phyloP scores from a whole-genome alignment of 2,797 vertebrate genomes.

The Chelmon rostratus region DNA sequence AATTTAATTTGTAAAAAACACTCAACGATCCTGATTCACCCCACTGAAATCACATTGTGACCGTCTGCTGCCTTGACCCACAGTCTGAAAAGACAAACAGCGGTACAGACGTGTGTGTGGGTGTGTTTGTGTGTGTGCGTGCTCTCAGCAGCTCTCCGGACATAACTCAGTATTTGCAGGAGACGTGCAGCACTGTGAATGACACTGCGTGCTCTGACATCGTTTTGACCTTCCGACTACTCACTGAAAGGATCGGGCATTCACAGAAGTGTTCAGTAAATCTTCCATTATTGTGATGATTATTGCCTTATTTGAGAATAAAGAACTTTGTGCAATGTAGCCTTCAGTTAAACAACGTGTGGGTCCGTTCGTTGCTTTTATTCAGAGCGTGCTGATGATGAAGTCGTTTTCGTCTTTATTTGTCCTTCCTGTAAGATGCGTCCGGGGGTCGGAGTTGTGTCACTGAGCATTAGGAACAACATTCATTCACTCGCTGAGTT shows the following conservation, averaged over 20 bases:
- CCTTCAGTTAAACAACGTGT: conserved; percentile 10
- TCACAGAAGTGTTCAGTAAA: not conserved
- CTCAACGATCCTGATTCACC: conserved; percentile 17
- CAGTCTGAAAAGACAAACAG: conserved; percentile 24
- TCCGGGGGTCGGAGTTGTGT: conserved; percentile 51
- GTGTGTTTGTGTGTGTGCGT: too few relatives aligned
- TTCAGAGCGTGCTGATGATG: not conserved
- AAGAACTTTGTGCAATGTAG: not conserved
- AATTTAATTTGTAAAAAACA: not conserved
- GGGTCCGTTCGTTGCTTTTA: not conserved
- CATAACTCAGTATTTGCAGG: conserved; percentile 22
- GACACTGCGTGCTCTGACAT: conserved; percentile 25
- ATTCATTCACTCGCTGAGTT: conserved; percentile 51
- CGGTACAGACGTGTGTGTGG: too few relatives aligned
- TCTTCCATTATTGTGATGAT: too few relatives aligned
- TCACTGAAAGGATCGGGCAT: not conserved
- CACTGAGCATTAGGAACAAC: conserved; percentile 49
- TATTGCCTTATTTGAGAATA: not conserved
- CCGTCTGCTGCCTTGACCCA: conserved; percentile 21
- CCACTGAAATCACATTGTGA: conserved; percentile 6
- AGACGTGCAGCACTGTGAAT: conserved; percentile 20
- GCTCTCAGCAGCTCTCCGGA: not conserved
- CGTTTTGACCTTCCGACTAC: conserved; percentile 41
- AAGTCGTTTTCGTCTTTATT: not conserved
- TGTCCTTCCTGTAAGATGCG: conserved; percentile 11